phyloP scores from a whole-genome alignment of 2,113 vertebrate species.

The Oreochromis niloticus region DNA sequence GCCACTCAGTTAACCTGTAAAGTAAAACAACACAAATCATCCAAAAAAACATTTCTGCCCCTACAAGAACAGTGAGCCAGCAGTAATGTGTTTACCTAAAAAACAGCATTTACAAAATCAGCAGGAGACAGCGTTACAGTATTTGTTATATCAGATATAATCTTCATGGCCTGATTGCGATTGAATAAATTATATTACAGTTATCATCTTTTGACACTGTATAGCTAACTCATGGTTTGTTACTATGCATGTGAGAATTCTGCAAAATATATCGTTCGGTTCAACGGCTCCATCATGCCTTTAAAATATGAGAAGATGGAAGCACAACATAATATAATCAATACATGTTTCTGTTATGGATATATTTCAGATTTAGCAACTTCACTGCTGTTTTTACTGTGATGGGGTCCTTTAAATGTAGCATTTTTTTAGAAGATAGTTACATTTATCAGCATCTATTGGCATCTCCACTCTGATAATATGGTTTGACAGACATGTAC shows the following conservation, averaged over 20 bases:
- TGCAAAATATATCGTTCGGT: background rate
- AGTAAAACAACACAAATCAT: background rate
- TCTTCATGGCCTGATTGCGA: background rate
- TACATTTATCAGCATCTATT: background rate
- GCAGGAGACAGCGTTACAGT: background rate
- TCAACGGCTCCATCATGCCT: background rate
- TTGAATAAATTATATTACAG: background rate
- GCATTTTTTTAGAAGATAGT: background rate
- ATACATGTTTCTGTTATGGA: background rate
- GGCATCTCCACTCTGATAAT: background rate
- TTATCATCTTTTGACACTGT: background rate
- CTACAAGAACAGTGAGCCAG: background rate
- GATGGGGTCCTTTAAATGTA: fast-evolving
- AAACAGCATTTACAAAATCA: background rate
- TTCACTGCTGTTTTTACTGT: fast-evolving
- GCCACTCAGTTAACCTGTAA: no score
- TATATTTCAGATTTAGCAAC: fast-evolving
- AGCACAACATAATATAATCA: background rate
- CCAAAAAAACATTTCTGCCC: background rate
- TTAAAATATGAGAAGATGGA: background rate
- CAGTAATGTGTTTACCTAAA: background rate
- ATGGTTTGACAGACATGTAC: background rate
- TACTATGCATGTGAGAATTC: background rate
- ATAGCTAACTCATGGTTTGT: background rate
- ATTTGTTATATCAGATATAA: background rate